Conservation (phyloP, 1,140 invertebrate genomes). For the Nixonia krombeini region DNA sequence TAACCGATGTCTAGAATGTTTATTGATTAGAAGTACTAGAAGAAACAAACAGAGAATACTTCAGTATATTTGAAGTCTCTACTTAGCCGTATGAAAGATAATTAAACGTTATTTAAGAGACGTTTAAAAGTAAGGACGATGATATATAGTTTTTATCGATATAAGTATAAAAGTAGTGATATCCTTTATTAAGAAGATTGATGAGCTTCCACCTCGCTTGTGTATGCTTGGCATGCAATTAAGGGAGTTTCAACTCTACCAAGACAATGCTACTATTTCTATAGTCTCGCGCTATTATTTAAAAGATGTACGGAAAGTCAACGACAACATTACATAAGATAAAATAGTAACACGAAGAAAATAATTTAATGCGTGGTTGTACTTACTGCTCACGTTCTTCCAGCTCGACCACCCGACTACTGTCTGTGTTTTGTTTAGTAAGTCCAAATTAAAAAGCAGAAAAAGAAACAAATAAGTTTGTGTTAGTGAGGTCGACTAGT, state of each 20-base stretch:
- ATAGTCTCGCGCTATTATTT: neutral
- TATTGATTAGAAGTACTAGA: too few species aligned
- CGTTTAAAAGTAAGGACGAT: neutral
- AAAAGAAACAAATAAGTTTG: constrained; percentile 69
- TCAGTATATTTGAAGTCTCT: constrained; percentile 1
- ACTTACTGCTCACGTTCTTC: constrained; percentile 90
- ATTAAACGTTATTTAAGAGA: constrained; percentile 1
- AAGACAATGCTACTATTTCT: neutral
- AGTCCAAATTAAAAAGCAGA: constrained; percentile 72
- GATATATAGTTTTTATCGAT: neutral
- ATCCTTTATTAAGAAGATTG: neutral
- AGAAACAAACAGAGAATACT: too few species aligned
- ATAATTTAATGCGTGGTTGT: constrained; percentile 53
- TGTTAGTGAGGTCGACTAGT: constrained; percentile 63
- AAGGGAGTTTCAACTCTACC: neutral
- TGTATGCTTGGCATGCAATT: constrained; percentile 1
- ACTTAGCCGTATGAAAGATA: neutral
- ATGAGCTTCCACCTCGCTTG: neutral
- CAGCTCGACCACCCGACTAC: constrained; percentile 81
- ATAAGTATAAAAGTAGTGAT: neutral
- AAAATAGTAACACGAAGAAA: constrained; percentile 10
- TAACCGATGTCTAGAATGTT: too few species aligned
- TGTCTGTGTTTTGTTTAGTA: constrained; percentile 76
- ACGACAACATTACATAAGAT: neutral
- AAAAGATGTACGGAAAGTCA: neutral